Conservation (phyloP, 2,113 vertebrate genomes). For the Thunnus thynnus region DNA sequence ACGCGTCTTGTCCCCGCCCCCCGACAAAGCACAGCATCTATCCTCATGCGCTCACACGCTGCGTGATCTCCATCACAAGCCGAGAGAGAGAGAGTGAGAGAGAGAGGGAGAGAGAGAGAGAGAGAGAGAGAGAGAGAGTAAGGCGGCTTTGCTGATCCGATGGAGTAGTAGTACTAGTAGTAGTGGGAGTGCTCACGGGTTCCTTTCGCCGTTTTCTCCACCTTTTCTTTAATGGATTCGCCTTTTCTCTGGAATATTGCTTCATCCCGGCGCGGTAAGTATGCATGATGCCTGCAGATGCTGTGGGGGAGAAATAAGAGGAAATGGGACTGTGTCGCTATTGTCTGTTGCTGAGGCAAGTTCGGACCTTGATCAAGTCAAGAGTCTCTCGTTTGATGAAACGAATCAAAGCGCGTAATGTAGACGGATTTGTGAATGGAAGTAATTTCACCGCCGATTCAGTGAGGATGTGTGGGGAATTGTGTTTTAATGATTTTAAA, state of each 20-base stretch:
- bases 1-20: constrained; percentile 72
- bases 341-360: constrained; percentile 79
- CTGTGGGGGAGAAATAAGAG: constrained; percentile 21
- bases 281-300: constrained; percentile 5
- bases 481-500: background rate
- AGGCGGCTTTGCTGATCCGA: constrained; percentile 44
- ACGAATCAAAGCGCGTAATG: no score
- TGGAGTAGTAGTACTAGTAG: constrained; percentile 74
- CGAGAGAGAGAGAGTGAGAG: constrained; percentile 31
- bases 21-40: constrained; percentile 69
- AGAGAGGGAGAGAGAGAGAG: constrained; percentile 17
- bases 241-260: constrained; percentile 61
- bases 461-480: background rate
- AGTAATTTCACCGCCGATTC: background rate
- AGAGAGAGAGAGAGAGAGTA: constrained; percentile 15
- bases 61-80: constrained; percentile 79
- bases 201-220: constrained; percentile 13
- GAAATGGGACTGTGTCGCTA: constrained; percentile 62
- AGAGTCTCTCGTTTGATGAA: background rate
- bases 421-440: background rate
- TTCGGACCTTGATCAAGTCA: constrained; percentile 64
- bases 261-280: constrained; percentile 80
- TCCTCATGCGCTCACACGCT: constrained; percentile 74
- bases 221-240: constrained; percentile 77
- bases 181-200: constrained; percentile 59